Conservation (phyloP, 2,888 invertebrate species). For the Sinodicranocentrus sp. region DNA sequence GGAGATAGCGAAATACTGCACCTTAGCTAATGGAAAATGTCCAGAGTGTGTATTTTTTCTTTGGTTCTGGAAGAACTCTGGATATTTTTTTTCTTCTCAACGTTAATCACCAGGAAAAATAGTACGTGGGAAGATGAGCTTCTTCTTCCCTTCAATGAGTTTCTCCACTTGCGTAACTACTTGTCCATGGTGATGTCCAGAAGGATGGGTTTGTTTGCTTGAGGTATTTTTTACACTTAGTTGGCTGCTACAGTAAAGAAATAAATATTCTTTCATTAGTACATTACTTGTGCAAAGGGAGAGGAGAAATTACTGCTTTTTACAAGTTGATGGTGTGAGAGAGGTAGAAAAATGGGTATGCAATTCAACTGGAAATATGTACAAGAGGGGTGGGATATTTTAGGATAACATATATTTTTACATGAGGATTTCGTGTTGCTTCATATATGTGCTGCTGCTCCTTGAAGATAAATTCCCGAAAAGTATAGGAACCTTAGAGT, state of each 20-base stretch:
- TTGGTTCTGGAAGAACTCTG: too few relatives aligned
- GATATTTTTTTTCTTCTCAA: too few relatives aligned
- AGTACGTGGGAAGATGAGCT: slow-evolving; percentile 34
- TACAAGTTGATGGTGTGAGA: slow-evolving; percentile 45
- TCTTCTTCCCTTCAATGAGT: slow-evolving; percentile 49
- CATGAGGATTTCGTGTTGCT: too few relatives aligned
- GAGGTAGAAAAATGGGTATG: too few relatives aligned
- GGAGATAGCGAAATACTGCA: slow-evolving; percentile 39
- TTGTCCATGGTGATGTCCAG: slow-evolving; percentile 33
- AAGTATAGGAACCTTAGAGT: too few relatives aligned
- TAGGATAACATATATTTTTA: too few relatives aligned
- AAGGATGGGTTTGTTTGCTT: background rate
- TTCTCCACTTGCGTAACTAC: slow-evolving; percentile 50
- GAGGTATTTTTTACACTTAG: too few relatives aligned
- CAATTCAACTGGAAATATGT: background rate
- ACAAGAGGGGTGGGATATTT: too few relatives aligned
- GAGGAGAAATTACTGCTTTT: slow-evolving; percentile 29
- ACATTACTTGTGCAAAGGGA: slow-evolving; percentile 1
- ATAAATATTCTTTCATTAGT: slow-evolving; percentile 33
- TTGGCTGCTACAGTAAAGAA: slow-evolving; percentile 29
- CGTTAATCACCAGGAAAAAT: slow-evolving; percentile 2
- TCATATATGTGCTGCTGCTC: too few relatives aligned
- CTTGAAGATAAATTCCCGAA: too few relatives aligned
- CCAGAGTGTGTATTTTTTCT: too few relatives aligned
- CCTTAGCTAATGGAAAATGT: too few relatives aligned